These are phyloP conservation scores for Hippocampus barbouri DNA, from an alignment of 2,113 vertebrate genomes.

Conservation along the genomic window DNA sequence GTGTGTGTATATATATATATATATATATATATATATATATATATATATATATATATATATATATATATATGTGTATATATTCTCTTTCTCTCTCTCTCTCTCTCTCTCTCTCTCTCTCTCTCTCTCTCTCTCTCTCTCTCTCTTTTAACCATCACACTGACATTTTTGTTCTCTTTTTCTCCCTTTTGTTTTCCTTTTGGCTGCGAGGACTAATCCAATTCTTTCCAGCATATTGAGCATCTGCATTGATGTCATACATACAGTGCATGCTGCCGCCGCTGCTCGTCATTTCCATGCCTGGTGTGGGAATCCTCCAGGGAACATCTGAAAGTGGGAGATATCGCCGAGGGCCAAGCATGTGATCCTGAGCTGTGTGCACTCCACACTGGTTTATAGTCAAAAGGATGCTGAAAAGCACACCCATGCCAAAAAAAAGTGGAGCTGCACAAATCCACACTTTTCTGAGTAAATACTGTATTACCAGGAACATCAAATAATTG, in stretches of 20 bases:
- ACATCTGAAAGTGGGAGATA: constrained; percentile 61
- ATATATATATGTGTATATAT: too few species aligned
- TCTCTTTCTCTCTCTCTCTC: too few species aligned
- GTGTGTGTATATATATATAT: too few species aligned
- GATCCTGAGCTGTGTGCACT: constrained; percentile 58
- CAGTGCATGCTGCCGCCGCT: constrained; percentile 12
- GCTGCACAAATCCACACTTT: constrained; percentile 35
- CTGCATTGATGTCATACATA: too few species aligned
- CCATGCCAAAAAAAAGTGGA: not conserved
- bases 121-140: too few species aligned
- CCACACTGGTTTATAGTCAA: constrained; percentile 56
- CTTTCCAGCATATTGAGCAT: constrained; percentile 3
- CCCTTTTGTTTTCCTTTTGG: too few species aligned
- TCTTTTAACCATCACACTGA: too few species aligned
- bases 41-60: too few species aligned
- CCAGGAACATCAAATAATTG: not conserved
- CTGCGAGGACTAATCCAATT: constrained; percentile 5
- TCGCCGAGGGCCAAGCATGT: constrained; percentile 59
- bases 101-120: too few species aligned
- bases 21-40: too few species aligned
- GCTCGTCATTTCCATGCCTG: constrained; percentile 56
- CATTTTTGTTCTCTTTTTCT: too few species aligned
- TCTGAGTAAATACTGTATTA: not conserved
- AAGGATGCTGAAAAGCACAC: constrained; percentile 41
- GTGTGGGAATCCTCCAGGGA: constrained; percentile 64